Conservation (phyloP, 2,797 vertebrate species). For the Atherinosoma microstoma region DNA sequence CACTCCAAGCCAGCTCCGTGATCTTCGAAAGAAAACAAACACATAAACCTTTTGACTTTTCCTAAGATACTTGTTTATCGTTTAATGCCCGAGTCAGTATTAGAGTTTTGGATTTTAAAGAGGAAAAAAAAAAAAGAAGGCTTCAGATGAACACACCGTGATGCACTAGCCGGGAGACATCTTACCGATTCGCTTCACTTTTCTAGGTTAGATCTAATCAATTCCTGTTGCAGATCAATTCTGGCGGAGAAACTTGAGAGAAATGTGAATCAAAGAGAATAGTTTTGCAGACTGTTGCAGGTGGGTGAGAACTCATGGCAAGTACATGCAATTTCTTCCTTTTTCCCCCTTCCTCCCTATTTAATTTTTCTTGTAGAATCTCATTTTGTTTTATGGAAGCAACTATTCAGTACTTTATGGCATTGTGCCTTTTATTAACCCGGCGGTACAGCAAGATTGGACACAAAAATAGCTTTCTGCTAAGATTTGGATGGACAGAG, state of each 20-base stretch:
- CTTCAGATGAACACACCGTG: slow-evolving; percentile 22
- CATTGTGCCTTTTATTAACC: slow-evolving; percentile 2
- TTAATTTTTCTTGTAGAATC: slow-evolving; percentile 4
- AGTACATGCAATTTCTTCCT: slow-evolving; percentile 1
- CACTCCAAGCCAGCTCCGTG: slow-evolving; percentile 5
- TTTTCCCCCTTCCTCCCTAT: background rate
- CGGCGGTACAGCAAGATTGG: background rate
- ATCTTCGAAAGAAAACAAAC: slow-evolving; percentile 29
- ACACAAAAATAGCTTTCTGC: background rate
- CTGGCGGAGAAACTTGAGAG: slow-evolving; percentile 48
- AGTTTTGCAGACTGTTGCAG: slow-evolving; percentile 25
- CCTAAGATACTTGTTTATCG: slow-evolving; percentile 26
- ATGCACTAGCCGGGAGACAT: slow-evolving; percentile 35
- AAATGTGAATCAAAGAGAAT: slow-evolving; percentile 60
- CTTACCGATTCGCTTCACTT: slow-evolving; percentile 51
- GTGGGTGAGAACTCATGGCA: slow-evolving; percentile 7
- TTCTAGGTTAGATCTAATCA: slow-evolving; percentile 67
- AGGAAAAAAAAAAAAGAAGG: slow-evolving; percentile 20
- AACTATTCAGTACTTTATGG: background rate
- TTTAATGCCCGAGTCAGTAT: slow-evolving; percentile 31
- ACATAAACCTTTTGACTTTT: slow-evolving; percentile 35
- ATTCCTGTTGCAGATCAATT: slow-evolving; percentile 68
- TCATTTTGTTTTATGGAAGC: background rate
- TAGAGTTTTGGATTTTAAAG: slow-evolving; percentile 37
- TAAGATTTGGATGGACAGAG: slow-evolving; percentile 24